Conservation (phyloP, 1,140 invertebrate species). For the Drosophila insularis region DNA sequence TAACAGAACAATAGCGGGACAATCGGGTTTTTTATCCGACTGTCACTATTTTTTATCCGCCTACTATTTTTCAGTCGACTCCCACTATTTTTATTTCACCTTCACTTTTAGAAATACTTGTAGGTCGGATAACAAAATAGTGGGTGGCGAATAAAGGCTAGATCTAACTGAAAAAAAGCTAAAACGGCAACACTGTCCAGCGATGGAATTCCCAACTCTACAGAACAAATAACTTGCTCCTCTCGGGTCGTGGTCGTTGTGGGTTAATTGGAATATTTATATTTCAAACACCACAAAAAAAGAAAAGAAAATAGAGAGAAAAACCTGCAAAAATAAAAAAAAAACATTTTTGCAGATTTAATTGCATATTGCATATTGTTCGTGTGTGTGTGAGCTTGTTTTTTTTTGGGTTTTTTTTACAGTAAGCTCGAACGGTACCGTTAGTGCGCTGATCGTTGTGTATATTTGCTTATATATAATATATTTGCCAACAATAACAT, state of each 20-base stretch:
- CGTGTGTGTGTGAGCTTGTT: neutral
- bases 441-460: constrained; percentile 4
- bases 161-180: no score
- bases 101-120: no score
- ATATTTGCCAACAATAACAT: constrained; percentile 4
- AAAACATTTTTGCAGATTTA: neutral
- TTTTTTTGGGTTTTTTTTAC: neutral
- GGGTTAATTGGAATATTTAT: constrained; percentile 16
- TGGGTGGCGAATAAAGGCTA: no score
- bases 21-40: neutral
- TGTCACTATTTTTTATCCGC: no score
- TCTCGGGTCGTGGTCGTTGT: constrained; percentile 12
- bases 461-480: neutral
- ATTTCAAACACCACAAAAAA: neutral
- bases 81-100: no score
- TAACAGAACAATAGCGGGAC: constrained; percentile 6
- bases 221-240: neutral
- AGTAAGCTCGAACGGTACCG: neutral
- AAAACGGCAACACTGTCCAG: no score
- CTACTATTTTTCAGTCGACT: no score
- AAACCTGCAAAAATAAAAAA: neutral
- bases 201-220: no score
- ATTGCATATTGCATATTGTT: neutral
- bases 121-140: no score
- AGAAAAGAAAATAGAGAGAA: constrained; percentile 2